Evolutionary conservation across 2,797 vertebrate species (phyloP).

Genomic region (Corythornis leucogaster): DNA sequence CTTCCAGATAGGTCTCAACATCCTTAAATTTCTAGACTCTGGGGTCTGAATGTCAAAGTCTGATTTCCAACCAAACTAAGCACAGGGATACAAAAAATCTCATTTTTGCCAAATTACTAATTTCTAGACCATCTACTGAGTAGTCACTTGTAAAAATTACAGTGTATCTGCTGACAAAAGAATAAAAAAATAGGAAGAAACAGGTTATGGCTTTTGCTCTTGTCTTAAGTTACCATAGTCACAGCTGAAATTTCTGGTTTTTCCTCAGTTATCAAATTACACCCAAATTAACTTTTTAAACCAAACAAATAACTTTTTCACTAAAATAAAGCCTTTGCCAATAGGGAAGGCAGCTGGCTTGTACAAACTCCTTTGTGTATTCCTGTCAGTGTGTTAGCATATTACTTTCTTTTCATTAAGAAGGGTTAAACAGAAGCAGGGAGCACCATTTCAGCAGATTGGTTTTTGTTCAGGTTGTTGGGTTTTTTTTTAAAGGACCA

Average conservation of each 20-base stretch:
- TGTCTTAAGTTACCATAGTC: not conserved
- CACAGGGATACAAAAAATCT: not conserved
- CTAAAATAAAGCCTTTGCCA: not conserved
- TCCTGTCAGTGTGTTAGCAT: not conserved
- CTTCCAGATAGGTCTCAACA: not conserved
- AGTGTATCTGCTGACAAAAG: not conserved
- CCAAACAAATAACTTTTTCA: not conserved
- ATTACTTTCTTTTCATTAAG: not conserved
- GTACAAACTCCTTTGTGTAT: not conserved
- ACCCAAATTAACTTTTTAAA: not conserved
- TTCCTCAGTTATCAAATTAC: not conserved
- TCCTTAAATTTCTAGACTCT: not conserved
- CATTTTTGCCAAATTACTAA: not conserved
- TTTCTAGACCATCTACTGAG: not conserved
- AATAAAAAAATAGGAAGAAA: not conserved
- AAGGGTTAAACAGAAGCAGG: not conserved
- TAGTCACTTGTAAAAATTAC: not conserved
- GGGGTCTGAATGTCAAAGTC: not conserved
- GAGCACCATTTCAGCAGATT: not conserved
- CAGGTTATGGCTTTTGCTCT: not conserved
- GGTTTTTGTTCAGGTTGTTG: not conserved
- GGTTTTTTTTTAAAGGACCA: not conserved
- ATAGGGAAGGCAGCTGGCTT: not conserved
- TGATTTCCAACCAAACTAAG: not conserved
- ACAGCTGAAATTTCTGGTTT: not conserved